A percentile compares a stretch with the other conserved stretches of the same genome.
Evolutionary conservation across 2,888 invertebrate species (phyloP).

Genomic region (Watsonalla cultraria): DNA sequence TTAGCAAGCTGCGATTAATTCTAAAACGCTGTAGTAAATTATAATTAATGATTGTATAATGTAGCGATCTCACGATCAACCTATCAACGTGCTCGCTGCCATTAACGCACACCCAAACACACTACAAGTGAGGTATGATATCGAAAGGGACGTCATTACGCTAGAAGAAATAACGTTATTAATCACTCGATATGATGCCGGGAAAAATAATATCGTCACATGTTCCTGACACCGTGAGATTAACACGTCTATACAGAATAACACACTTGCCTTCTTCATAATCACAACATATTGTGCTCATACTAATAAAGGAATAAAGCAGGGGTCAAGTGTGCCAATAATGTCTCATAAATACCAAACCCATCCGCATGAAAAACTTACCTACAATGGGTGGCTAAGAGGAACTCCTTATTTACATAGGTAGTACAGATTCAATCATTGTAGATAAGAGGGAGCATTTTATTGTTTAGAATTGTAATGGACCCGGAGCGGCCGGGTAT

Average conservation of each 20-base stretch:
- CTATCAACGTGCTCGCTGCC: constrained; percentile 18
- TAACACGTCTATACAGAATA: constrained; percentile 58
- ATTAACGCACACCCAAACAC: constrained; percentile 39
- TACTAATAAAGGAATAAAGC: neutral
- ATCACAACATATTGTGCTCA: neutral
- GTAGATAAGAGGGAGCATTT: neutral
- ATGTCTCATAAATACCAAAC: neutral
- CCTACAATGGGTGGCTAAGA: neutral
- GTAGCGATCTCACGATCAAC: constrained; percentile 37
- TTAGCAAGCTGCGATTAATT: neutral
- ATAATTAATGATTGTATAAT: constrained; percentile 32
- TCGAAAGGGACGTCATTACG: constrained; percentile 53
- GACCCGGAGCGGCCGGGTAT: too few species aligned
- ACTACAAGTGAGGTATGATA: constrained; percentile 36
- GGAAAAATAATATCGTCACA: constrained; percentile 74
- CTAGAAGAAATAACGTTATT: constrained; percentile 67
- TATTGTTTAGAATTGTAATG: too few species aligned
- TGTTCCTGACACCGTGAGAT: constrained; percentile 70
- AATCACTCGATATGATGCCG: constrained; percentile 69
- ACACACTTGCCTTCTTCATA: constrained; percentile 14
- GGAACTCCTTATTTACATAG: neutral
- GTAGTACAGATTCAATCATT: neutral
- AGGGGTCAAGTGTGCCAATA: neutral
- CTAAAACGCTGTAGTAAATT: constrained; percentile 5
- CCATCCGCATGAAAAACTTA: neutral